Conservation (phyloP, 2,888 invertebrate species). For the Calameuta pallipes region DNA sequence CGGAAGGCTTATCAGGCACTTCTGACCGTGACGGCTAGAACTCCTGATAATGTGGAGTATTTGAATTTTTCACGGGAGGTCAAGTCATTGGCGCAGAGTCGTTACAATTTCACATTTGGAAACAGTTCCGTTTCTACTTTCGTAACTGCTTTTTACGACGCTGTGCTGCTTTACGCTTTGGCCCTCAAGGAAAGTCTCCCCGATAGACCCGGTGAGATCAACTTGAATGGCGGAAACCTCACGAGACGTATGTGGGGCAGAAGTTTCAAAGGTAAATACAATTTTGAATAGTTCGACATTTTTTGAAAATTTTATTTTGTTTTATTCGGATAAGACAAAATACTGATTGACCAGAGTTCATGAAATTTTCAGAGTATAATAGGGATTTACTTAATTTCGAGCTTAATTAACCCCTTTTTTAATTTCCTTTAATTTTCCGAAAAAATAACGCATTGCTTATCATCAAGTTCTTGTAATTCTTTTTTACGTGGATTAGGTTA, state of each 20-base stretch:
- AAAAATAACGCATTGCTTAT: no score
- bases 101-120: constrained; percentile 80
- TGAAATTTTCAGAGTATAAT: no score
- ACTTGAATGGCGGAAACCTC: constrained; percentile 84
- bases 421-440: no score
- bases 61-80: constrained; percentile 80
- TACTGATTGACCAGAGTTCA: neutral
- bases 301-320: neutral
- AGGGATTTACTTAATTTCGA: no score
- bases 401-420: no score
- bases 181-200: constrained; percentile 89
- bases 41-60: constrained; percentile 83
- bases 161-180: constrained; percentile 91
- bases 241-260: constrained; percentile 88
- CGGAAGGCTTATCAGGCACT: constrained; percentile 87
- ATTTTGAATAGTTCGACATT: constrained; percentile 2
- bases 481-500: no score
- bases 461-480: no score
- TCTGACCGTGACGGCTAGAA: constrained; percentile 87
- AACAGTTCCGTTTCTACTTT: constrained; percentile 88
- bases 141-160: constrained; percentile 96
- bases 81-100: constrained; percentile 75
- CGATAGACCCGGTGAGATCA: constrained; percentile 56
- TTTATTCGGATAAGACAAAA: neutral
- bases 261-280: constrained; percentile 79